phyloP scores from a whole-genome alignment of 2,113 vertebrate genomes.

The Himantopus leucocephalus region DNA sequence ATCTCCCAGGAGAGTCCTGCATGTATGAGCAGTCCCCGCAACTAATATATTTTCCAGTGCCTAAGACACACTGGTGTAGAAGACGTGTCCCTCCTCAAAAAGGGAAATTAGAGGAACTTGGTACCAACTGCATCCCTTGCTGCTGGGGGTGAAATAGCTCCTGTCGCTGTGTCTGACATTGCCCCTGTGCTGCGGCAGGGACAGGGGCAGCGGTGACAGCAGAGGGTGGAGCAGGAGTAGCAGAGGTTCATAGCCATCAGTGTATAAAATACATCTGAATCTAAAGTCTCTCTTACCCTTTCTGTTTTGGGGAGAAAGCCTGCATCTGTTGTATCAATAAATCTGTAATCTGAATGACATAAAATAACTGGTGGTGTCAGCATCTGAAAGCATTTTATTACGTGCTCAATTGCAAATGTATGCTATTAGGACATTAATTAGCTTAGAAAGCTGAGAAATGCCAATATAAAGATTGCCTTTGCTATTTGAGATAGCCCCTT shows the following conservation, averaged over 20 bases:
- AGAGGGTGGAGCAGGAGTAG: not conserved
- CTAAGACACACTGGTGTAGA: not conserved
- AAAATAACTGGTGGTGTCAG: not conserved
- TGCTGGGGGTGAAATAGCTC: not conserved
- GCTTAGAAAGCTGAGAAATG: not conserved
- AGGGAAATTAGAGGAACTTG: not conserved
- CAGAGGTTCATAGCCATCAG: not conserved
- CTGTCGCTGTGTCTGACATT: rapidly evolving
- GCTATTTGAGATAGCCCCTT: not conserved
- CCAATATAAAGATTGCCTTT: not conserved
- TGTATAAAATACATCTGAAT: not conserved
- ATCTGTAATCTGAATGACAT: not conserved
- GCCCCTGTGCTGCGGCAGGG: not conserved
- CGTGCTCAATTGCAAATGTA: not conserved
- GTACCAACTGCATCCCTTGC: not conserved
- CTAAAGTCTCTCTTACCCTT: not conserved
- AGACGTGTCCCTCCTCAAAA: not conserved
- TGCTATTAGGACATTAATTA: not conserved
- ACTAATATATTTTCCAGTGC: not conserved
- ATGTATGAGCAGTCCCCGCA: not conserved
- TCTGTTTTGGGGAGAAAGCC: not conserved
- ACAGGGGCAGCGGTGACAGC: not conserved
- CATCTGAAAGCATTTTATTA: not conserved
- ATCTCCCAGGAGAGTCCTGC: not conserved
- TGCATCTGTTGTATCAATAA: not conserved